A percentile compares a stretch with the other conserved stretches of the same genome.
These are phyloP conservation scores for Apeira syringaria DNA, from an alignment of 2,888 invertebrate genomes.

Conservation along the genomic window DNA sequence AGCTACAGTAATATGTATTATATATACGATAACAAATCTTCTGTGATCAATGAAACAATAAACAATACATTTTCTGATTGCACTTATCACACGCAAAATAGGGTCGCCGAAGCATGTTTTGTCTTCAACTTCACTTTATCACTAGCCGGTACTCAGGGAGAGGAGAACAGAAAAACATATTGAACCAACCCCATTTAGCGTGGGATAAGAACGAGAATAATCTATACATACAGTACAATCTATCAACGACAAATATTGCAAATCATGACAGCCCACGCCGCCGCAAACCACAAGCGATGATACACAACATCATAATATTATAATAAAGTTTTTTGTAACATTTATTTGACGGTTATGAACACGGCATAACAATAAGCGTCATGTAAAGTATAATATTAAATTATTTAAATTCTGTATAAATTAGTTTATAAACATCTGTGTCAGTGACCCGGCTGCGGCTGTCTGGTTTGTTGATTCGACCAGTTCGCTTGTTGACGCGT, in stretches of 20 bases:
- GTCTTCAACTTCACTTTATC: too few relatives aligned
- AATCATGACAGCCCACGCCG: slow-evolving; percentile 5
- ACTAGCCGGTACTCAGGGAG: too few relatives aligned
- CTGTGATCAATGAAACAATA: too few relatives aligned
- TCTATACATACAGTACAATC: background rate
- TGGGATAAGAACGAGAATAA: too few relatives aligned
- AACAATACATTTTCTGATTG: too few relatives aligned
- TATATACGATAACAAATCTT: too few relatives aligned
- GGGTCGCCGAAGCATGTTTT: too few relatives aligned
- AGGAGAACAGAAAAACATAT: too few relatives aligned
- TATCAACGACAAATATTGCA: background rate
- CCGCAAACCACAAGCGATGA: slow-evolving; percentile 5
- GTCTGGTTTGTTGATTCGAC: slow-evolving; percentile 27
- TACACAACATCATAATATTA: background rate
- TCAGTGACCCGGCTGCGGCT: slow-evolving; percentile 26
- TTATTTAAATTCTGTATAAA: slow-evolving; percentile 33
- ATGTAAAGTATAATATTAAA: slow-evolving; percentile 20
- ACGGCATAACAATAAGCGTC: slow-evolving; percentile 19
- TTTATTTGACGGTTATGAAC: slow-evolving; percentile 6
- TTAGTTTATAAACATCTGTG: slow-evolving; percentile 26
- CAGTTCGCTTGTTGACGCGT: slow-evolving; percentile 23
- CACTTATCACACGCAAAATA: too few relatives aligned
- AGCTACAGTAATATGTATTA: too few relatives aligned
- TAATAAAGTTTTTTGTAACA: slow-evolving; percentile 4
- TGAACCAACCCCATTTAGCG: too few relatives aligned